Conservation (phyloP, 2,113 vertebrate genomes). For the Thamnophis sirtalis region DNA sequence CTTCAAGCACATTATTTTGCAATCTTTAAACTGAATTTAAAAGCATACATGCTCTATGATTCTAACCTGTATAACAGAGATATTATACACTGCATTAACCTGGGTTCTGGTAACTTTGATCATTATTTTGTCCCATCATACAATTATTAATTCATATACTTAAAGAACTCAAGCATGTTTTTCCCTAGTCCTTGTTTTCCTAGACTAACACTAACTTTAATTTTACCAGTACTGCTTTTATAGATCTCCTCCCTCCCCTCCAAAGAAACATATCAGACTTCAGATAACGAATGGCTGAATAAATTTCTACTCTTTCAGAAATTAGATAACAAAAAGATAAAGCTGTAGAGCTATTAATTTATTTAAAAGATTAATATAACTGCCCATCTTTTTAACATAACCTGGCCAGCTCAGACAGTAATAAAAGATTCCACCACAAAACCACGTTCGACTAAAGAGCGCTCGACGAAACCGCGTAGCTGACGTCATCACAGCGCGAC, state of each 20-base stretch:
- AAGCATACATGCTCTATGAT: background rate
- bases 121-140: background rate
- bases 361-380: background rate
- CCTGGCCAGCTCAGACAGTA: background rate
- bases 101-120: background rate
- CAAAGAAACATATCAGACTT: background rate
- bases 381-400: background rate
- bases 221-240: background rate
- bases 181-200: slow-evolving; percentile 5
- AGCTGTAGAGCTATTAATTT: background rate
- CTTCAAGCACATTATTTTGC: background rate
- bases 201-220: background rate
- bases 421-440: too few species aligned
- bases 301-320: background rate
- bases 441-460: too few species aligned
- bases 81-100: background rate
- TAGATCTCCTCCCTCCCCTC: too few species aligned
- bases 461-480: too few species aligned
- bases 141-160: background rate
- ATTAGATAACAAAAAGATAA: background rate
- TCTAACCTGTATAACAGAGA: background rate
- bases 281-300: background rate
- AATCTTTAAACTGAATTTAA: background rate
- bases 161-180: background rate
- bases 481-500: too few species aligned